Conservation (phyloP, 2,888 invertebrate genomes). For the Teleogryllus oceanicus region DNA sequence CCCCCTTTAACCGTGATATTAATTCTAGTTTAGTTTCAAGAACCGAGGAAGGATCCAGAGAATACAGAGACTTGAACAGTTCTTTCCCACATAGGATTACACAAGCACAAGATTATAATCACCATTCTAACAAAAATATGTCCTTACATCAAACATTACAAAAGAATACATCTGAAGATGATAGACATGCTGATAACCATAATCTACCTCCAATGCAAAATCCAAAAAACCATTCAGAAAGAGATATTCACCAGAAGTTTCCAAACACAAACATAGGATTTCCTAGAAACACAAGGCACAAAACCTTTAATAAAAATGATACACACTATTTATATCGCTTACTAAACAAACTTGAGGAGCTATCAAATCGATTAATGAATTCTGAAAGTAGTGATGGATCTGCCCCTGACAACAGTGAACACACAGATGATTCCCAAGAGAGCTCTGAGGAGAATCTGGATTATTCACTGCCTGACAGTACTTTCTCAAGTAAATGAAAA, state of each 20-base stretch:
- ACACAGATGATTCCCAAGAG: neutral
- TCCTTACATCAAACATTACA: no score
- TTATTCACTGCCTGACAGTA: neutral
- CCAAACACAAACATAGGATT: neutral
- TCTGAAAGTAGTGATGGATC: neutral
- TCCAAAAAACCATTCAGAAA: no score
- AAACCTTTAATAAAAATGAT: neutral
- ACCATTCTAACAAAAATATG: no score
- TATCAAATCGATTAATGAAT: slow-evolving; percentile 23
- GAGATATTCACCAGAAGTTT: neutral
- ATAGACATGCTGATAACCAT: no score
- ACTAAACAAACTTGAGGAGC: slow-evolving; percentile 26
- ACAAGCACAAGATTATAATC: no score
- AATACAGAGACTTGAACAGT: no score
- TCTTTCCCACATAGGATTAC: no score
- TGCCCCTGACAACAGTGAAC: neutral
- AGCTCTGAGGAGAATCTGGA: neutral
- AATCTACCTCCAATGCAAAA: no score
- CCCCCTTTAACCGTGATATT: no score
- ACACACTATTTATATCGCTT: slow-evolving; percentile 18
- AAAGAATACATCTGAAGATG: no score
- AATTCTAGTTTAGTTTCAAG: no score
- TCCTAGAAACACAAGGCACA: neutral
- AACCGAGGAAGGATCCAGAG: no score
- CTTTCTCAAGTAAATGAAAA: neutral